Evolutionary conservation across 2,888 invertebrate species (phyloP), one percentile per base, ranked within the genome.

Genomic region (Polymixis lichenea): DNA sequence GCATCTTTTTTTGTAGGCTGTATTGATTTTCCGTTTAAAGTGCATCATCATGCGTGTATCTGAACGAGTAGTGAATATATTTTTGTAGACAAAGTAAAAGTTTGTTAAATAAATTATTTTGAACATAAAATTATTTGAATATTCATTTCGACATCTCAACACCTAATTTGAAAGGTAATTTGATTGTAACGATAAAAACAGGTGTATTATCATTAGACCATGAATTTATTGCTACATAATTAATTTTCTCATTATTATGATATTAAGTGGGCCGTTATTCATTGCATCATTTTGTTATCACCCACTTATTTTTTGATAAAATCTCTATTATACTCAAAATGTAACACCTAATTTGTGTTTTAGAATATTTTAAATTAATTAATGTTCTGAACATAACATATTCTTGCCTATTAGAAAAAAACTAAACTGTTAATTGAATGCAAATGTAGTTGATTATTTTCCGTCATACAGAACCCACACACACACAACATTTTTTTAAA

Each of bases 141-240:
- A 78, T 80, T 85, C 55, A 81, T 72, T 73, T 76, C 19, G 65
- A 67, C 67, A 70, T 38, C 58, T 85, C 77, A 77, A 83, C 87
- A 82, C 80, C 75, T 87, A 87, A 88, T 88, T 84, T 83, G 78
- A 80, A 83, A 86, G 73, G 80, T 82, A 88, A 88, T 88, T 88
- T 73, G 84, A 88, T 87, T 74, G 61, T 75, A 61, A 82, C 77
- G 87, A 86, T 87, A 87, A 84, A 79, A 81, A 85, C 80, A 75
- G 75, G 79, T 85, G 85, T 75, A 80, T 79, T 86, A 78, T 83
- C 80, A 81, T 84, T 84, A 86, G 84, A 84, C 66, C 77, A 79
- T 86, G 11, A 85, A 86, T 87, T 88, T 88, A 84, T 83, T 70
- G 70, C 77, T 77, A 72, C 72, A 67, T 84, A 77, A 84, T 84